These are phyloP conservation scores for Cerastoderma edule DNA, from an alignment of 2,888 invertebrate species.

Conservation along the genomic window DNA sequence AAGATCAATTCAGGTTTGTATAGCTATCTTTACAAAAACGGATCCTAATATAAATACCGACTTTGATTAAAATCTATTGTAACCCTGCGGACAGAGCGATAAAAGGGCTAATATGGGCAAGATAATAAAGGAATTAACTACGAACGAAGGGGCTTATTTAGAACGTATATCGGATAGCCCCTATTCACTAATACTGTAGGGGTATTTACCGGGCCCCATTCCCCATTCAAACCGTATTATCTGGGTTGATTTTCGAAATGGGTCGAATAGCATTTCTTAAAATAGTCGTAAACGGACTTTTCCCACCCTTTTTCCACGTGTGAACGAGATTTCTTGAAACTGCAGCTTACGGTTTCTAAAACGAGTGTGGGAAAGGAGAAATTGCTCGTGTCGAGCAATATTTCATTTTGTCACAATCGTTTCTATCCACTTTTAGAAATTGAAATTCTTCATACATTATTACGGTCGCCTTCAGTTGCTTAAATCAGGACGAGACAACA, in stretches of 20 bases:
- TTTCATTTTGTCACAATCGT: too few relatives aligned
- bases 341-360: too few relatives aligned
- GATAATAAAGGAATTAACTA: constrained; percentile 22
- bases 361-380: too few relatives aligned
- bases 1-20: background rate
- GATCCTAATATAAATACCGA: constrained; percentile 41
- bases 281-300: constrained; percentile 51
- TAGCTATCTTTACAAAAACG: constrained; percentile 9
- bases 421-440: too few relatives aligned
- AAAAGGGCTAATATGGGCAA: constrained; percentile 18
- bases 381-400: too few relatives aligned
- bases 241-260: constrained; percentile 42
- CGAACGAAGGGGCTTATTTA: constrained; percentile 24
- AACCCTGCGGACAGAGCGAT: background rate
- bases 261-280: constrained; percentile 60
- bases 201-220: constrained; percentile 34
- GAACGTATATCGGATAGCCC: constrained; percentile 25
- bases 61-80: constrained; percentile 42
- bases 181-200: constrained; percentile 8
- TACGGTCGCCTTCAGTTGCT: too few relatives aligned
- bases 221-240: constrained; percentile 40
- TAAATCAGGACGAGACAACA: too few relatives aligned
- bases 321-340: too few relatives aligned
- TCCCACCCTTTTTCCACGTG: background rate
- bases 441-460: too few relatives aligned